Evolutionary conservation across 2,888 invertebrate genomes (phyloP).

Genomic region (Catonia carolina): DNA sequence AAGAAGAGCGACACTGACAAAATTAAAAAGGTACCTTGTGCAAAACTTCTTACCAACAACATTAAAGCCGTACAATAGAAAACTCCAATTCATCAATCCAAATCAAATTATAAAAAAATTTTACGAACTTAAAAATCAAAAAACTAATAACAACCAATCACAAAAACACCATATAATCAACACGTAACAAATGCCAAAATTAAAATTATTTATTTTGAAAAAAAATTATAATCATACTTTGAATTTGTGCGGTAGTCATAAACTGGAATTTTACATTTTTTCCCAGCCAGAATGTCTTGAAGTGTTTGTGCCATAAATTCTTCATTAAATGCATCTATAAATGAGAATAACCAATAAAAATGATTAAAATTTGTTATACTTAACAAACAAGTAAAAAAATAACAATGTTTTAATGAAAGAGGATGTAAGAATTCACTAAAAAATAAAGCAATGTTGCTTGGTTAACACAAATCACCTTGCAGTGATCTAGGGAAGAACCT

Average conservation of each 20-base stretch:
- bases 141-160: background rate
- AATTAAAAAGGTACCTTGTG: too few species aligned
- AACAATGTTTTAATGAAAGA: too few species aligned
- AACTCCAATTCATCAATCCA: too few species aligned
- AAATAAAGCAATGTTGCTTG: background rate
- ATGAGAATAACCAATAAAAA: conserved; percentile 13
- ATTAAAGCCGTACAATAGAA: too few species aligned
- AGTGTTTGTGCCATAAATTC: conserved; percentile 74
- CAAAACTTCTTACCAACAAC: too few species aligned
- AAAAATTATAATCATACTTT: conserved; percentile 52
- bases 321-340: conserved; percentile 83
- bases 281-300: conserved; percentile 73
- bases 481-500: too few species aligned
- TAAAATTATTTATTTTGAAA: background rate
- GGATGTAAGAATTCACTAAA: background rate
- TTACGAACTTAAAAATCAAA: too few species aligned
- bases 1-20: too few species aligned
- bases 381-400: background rate
- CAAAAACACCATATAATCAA: background rate
- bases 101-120: too few species aligned
- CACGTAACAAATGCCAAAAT: background rate
- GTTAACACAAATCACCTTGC: background rate
- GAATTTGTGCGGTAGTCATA: conserved; percentile 92
- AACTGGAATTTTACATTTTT: conserved; percentile 81
- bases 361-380: background rate